These are phyloP conservation scores for Lerista edwardsae DNA, from an alignment of 2,797 vertebrate genomes.

Conservation along the genomic window DNA sequence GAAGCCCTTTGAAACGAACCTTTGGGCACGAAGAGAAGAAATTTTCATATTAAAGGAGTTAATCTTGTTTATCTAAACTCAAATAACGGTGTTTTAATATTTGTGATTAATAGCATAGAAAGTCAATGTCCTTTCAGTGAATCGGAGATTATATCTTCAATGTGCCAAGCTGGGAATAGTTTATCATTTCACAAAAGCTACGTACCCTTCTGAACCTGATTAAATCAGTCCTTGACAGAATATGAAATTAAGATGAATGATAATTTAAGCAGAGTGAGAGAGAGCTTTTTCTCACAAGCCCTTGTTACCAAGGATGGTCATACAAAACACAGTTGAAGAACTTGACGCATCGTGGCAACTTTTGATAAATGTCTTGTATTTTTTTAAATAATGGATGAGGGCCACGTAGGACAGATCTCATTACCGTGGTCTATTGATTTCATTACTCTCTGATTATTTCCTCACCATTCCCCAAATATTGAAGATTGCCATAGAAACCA, in stretches of 20 bases:
- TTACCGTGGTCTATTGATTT: conserved; percentile 63
- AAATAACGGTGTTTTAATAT: conserved; percentile 32
- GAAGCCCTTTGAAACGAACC: conserved; percentile 23
- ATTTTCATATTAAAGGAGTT: conserved; percentile 32
- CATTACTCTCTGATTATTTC: conserved; percentile 44
- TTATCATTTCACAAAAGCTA: conserved; percentile 62
- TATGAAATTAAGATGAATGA: conserved; percentile 69
- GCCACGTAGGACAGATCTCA: conserved; percentile 46
- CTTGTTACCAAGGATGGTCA: conserved; percentile 54
- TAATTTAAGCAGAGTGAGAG: conserved; percentile 52
- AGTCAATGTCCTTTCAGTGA: conserved; percentile 56
- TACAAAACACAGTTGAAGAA: conserved; percentile 36
- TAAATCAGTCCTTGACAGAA: conserved; percentile 58
- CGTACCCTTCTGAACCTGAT: conserved; percentile 63
- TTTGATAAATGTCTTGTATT: conserved; percentile 24
- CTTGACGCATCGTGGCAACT: conserved; percentile 35
- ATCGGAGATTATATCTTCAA: conserved; percentile 56
- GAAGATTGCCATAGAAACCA: conserved; percentile 39
- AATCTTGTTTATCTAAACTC: conserved; percentile 55
- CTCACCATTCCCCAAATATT: conserved; percentile 56
- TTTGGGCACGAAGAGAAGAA: conserved; percentile 37
- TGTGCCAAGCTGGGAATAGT: conserved; percentile 33
- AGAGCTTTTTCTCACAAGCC: conserved; percentile 49
- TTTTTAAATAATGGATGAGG: conserved; percentile 57
- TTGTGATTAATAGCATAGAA: conserved; percentile 62